Conservation (phyloP, 2,888 invertebrate species). For the Trichopoda pennipes region DNA sequence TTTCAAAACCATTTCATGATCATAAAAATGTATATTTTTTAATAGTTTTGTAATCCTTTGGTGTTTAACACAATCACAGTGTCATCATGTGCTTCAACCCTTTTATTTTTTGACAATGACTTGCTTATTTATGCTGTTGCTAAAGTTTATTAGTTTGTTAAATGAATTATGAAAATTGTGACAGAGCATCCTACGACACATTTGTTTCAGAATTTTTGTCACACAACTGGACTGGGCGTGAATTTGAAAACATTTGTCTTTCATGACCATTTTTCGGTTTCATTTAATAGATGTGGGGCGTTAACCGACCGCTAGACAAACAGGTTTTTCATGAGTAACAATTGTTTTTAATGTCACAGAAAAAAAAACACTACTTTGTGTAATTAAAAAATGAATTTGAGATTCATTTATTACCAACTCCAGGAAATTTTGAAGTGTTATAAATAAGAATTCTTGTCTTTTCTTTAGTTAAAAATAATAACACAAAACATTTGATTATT, state of each 20-base stretch:
- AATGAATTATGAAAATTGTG: conserved; percentile 70
- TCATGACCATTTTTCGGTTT: conserved; percentile 65
- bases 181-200: conserved; percentile 51
- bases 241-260: conserved; percentile 67
- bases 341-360: conserved; percentile 63
- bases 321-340: conserved; percentile 62
- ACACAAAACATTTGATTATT: no score
- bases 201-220: conserved; percentile 50
- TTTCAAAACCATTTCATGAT: conserved; percentile 50
- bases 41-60: conserved; percentile 67
- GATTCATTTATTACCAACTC: conserved; percentile 56
- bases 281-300: conserved; percentile 58
- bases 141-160: conserved; percentile 66
- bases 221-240: conserved; percentile 65
- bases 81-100: conserved; percentile 49
- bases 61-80: conserved; percentile 60
- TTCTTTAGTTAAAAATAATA: no score
- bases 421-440: not conserved
- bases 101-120: conserved; percentile 22
- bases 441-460: no score
- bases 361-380: conserved; percentile 26
- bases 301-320: conserved; percentile 65
- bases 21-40: conserved; percentile 53
- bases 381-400: not conserved
- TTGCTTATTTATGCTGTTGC: conserved; percentile 1